phyloP scores from a whole-genome alignment of 2,888 invertebrate genomes.

The Galerucella pusilla region DNA sequence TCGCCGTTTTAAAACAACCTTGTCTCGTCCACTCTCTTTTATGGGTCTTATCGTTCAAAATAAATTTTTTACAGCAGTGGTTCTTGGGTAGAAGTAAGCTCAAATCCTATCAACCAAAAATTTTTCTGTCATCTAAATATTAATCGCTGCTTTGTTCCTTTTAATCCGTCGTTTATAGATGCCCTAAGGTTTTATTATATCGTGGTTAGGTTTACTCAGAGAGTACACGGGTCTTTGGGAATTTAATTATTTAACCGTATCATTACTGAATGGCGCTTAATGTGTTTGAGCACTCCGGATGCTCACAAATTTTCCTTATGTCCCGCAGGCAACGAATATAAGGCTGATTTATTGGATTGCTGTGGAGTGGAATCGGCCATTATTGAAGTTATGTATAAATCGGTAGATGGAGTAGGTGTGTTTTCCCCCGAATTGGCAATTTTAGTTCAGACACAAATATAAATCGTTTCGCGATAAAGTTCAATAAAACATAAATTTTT shows the following conservation, averaged over 20 bases:
- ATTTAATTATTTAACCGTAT: conserved; percentile 28
- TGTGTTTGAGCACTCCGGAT: conserved; percentile 5
- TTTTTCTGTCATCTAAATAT: background rate
- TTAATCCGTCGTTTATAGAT: background rate
- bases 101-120: background rate
- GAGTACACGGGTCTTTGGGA: background rate
- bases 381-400: conserved; percentile 1
- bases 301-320: conserved; percentile 10
- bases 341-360: conserved; percentile 8
- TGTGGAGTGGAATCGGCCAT: conserved; percentile 4
- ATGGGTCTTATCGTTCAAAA: too few species aligned
- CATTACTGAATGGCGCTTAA: conserved; percentile 24
- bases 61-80: too few species aligned
- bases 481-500: too few species aligned
- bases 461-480: background rate
- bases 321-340: conserved; percentile 6
- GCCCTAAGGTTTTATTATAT: conserved; percentile 1
- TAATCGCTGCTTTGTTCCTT: background rate
- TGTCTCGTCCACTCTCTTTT: too few species aligned
- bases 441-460: background rate
- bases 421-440: conserved; percentile 9
- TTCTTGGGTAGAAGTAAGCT: too few species aligned
- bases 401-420: background rate
- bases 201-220: conserved; percentile 14
- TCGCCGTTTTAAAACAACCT: too few species aligned